These are phyloP conservation scores for Acrobasis consociella DNA, from an alignment of 2,888 invertebrate genomes.

Conservation along the genomic window DNA sequence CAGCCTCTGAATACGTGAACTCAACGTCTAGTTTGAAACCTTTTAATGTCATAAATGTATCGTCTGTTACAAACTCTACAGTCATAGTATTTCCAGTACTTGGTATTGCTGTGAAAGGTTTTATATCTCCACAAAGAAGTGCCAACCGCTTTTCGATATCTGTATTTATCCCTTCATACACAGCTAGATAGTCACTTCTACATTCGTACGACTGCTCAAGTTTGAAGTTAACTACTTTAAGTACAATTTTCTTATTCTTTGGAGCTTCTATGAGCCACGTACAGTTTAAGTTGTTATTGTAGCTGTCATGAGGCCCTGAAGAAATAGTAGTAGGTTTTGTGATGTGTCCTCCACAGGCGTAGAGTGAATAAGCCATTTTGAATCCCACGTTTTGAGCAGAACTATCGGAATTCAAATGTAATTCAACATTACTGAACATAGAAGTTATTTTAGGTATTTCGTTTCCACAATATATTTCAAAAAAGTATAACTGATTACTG, in stretches of 20 bases:
- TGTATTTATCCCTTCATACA: constrained; percentile 76
- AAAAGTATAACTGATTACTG: constrained; percentile 36
- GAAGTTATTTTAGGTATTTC: constrained; percentile 58
- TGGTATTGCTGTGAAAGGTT: constrained; percentile 79
- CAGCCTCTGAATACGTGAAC: constrained; percentile 80
- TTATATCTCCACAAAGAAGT: constrained; percentile 86
- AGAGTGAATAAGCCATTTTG: constrained; percentile 81
- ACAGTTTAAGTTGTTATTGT: constrained; percentile 84
- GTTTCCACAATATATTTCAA: constrained; percentile 50
- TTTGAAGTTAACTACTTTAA: constrained; percentile 84
- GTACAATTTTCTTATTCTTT: constrained; percentile 81
- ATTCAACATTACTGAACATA: constrained; percentile 54
- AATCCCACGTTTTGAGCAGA: constrained; percentile 83
- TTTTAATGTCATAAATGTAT: constrained; percentile 49
- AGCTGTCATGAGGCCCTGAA: constrained; percentile 73
- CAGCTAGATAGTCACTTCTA: constrained; percentile 81
- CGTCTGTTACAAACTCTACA: constrained; percentile 76
- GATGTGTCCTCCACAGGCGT: constrained; percentile 89
- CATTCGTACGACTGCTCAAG: constrained; percentile 80
- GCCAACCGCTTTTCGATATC: constrained; percentile 73
- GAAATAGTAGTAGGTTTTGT: constrained; percentile 81
- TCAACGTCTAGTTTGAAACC: constrained; percentile 85
- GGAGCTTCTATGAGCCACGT: constrained; percentile 91
- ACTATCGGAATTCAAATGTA: constrained; percentile 83
- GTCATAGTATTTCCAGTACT: constrained; percentile 83